phyloP scores from a whole-genome alignment of 2,113 vertebrate species.

The Camelus bactrianus region DNA sequence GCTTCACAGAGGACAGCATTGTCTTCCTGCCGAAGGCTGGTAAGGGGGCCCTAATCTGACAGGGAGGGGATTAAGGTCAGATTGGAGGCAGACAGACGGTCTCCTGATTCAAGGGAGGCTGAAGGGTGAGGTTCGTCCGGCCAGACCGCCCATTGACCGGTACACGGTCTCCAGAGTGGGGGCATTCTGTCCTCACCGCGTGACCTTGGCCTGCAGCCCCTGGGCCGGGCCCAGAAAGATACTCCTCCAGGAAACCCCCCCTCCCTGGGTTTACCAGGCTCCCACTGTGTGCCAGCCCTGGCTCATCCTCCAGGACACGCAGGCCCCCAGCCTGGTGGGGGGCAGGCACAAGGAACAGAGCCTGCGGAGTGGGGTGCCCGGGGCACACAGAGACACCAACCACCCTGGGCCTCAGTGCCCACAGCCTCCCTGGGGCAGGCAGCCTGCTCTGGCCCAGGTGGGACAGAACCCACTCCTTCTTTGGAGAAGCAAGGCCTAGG shows the following conservation, averaged over 20 bases:
- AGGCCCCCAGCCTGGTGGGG: neutral
- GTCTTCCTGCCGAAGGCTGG: conserved; percentile 85
- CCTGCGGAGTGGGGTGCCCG: rapidly evolving
- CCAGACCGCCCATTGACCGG: neutral
- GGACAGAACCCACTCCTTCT: neutral
- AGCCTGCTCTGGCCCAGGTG: no score
- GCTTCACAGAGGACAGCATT: conserved; percentile 86
- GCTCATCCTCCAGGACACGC: neutral
- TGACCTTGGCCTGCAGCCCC: neutral
- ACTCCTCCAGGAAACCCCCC: neutral
- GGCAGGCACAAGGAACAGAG: neutral
- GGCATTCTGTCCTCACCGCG: neutral
- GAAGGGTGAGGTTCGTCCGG: neutral
- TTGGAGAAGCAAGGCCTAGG: neutral
- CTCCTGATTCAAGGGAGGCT: neutral
- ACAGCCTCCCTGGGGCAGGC: neutral
- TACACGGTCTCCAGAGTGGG: neutral
- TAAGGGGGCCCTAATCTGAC: conserved; percentile 55
- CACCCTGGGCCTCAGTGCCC: rapidly evolving
- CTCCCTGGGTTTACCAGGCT: conserved; percentile 72
- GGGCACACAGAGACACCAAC: no score
- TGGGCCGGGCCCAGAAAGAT: neutral
- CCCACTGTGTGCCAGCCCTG: neutral
- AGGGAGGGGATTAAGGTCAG: neutral
- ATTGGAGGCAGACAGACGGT: neutral